These are phyloP conservation scores for Epizoanthus ramosus DNA, from an alignment of 92 coral and sea anemone genomes.

Conservation along the genomic window DNA sequence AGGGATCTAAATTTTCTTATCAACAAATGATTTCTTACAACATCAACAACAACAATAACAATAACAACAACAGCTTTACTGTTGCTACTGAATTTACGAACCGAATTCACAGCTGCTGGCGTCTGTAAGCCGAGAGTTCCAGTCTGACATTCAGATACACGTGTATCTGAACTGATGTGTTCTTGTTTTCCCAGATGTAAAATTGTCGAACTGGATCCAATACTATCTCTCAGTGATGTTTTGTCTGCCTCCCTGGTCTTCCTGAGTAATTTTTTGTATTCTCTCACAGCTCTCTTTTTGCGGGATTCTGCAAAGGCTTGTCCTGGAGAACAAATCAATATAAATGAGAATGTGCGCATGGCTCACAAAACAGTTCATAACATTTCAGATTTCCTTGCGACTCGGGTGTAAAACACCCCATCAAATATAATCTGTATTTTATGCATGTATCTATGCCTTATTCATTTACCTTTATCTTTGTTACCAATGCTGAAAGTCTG, in stretches of 20 bases:
- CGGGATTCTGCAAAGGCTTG: constrained; percentile 90
- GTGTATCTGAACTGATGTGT: background rate
- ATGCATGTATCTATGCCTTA: background rate
- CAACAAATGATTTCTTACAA: too few relatives aligned
- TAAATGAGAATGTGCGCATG: too few relatives aligned
- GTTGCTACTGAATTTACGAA: constrained; percentile 21
- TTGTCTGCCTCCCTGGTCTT: constrained; percentile 61
- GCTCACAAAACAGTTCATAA: too few relatives aligned
- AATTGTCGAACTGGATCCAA: background rate
- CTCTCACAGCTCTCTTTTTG: constrained; percentile 70
- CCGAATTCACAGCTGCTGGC: background rate
- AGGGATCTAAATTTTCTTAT: too few relatives aligned
- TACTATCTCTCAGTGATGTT: background rate
- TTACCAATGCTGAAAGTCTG: constrained; percentile 57
- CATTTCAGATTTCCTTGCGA: too few relatives aligned
- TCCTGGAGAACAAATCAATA: constrained; percentile 39
- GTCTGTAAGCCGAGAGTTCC: background rate
- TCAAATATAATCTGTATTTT: background rate
- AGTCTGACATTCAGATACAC: background rate
- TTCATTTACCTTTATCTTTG: constrained; percentile 64
- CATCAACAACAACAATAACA: too few relatives aligned
- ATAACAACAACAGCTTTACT: too few relatives aligned
- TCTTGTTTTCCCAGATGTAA: background rate
- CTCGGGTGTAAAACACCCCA: background rate
- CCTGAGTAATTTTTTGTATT: constrained; percentile 79